A percentile compares a stretch with the other conserved stretches of the same genome.
Conservation (phyloP, 2,797 vertebrate genomes). For the Dendrocincla tyrannina region DNA sequence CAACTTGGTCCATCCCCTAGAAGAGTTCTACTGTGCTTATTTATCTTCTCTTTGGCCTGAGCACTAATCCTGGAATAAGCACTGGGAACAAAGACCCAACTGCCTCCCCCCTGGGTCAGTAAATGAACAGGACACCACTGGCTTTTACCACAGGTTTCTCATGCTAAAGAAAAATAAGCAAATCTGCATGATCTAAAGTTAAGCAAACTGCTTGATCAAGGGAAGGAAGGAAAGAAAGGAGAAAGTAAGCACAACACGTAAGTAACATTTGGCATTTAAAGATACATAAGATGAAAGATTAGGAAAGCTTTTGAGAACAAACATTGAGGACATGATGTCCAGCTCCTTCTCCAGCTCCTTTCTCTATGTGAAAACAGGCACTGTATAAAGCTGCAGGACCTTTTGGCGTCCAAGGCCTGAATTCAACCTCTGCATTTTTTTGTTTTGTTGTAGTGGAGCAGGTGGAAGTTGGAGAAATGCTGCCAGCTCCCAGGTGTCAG, state of each 20-base stretch:
- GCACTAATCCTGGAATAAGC: not conserved
- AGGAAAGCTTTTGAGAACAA: not conserved
- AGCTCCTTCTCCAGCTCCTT: not conserved
- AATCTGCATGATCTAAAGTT: not conserved
- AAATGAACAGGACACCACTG: not conserved
- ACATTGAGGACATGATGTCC: not conserved
- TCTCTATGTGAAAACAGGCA: not conserved
- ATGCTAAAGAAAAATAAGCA: not conserved
- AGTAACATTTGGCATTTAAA: not conserved
- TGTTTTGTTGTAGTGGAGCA: not conserved
- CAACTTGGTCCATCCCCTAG: not conserved
- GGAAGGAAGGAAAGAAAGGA: not conserved
- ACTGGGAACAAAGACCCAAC: not conserved
- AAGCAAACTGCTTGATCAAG: not conserved
- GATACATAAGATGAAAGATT: not conserved
- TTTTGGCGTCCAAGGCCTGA: not conserved
- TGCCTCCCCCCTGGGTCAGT: not conserved
- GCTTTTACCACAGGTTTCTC: not conserved
- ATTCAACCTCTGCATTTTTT: not conserved
- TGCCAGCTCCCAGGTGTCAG: not conserved
- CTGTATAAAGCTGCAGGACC: not conserved
- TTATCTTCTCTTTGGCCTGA: not conserved
- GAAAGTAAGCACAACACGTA: not conserved
- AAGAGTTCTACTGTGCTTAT: not conserved
- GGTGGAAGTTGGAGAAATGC: not conserved